Percentiles rank a stretch among this genome's conserved stretches.
Evolutionary conservation across 2,797 vertebrate genomes (phyloP).

Genomic region (Sebastes wilsoni): DNA sequence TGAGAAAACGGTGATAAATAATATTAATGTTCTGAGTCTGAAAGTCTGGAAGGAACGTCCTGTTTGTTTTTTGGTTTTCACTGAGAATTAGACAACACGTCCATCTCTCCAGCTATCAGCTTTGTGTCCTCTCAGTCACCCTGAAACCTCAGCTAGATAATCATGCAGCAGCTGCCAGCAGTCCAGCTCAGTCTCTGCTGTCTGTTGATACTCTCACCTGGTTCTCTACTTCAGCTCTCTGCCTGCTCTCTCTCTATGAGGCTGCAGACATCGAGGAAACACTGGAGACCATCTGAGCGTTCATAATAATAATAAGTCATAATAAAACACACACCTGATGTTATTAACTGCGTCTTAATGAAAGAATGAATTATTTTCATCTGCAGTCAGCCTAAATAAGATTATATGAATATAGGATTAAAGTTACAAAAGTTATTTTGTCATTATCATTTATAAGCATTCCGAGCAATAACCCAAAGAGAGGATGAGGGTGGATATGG

Average conservation of each 20-base stretch:
- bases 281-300: neutral
- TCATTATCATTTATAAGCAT: too few relatives aligned
- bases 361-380: neutral
- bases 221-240: too few relatives aligned
- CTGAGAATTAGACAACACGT: constrained; percentile 10
- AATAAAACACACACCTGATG: neutral
- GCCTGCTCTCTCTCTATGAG: neutral
- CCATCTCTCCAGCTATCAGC: constrained; percentile 17
- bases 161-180: constrained; percentile 28
- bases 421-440: too few relatives aligned
- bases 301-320: too few relatives aligned
- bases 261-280: neutral
- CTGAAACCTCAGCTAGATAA: constrained; percentile 49
- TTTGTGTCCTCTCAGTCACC: constrained; percentile 51
- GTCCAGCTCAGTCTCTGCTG: neutral
- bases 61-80: constrained; percentile 45
- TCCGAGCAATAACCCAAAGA: too few relatives aligned
- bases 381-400: too few relatives aligned
- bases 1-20: too few relatives aligned
- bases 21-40: too few relatives aligned
- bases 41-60: neutral
- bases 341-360: neutral
- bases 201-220: constrained; percentile 10
- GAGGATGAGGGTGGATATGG: too few relatives aligned
- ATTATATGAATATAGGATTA: too few relatives aligned